These are phyloP conservation scores for Steinernema khuongi DNA, from an alignment of 1,140 invertebrate genomes.

Conservation along the genomic window DNA sequence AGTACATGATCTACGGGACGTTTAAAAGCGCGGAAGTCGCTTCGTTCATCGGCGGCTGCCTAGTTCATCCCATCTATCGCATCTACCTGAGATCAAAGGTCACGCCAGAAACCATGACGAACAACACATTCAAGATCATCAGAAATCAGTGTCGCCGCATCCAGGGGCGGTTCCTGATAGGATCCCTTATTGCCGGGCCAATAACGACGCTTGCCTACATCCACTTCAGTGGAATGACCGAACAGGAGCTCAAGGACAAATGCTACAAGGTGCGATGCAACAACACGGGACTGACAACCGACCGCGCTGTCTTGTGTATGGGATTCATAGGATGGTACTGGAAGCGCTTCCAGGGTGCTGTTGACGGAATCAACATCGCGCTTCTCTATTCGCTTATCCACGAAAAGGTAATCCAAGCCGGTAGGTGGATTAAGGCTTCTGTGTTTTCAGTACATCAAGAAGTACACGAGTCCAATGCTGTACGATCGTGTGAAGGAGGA, in stretches of 20 bases:
- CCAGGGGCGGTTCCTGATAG: constrained; percentile 48
- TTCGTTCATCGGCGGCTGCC: constrained; percentile 39
- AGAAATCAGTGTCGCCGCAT: constrained; percentile 38
- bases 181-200: constrained; percentile 40
- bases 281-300: constrained; percentile 30
- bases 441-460: constrained; percentile 23
- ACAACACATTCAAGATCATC: constrained; percentile 50
- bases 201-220: constrained; percentile 30
- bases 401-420: constrained; percentile 24
- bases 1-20: constrained; percentile 45
- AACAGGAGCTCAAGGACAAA: constrained; percentile 33
- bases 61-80: constrained; percentile 50
- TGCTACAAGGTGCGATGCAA: constrained; percentile 48
- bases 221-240: constrained; percentile 26
- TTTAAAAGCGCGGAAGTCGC: constrained; percentile 45
- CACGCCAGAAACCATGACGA: constrained; percentile 49
- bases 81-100: constrained; percentile 40
- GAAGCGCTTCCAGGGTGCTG: constrained; percentile 53
- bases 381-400: constrained; percentile 42
- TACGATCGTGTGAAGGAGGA: not conserved
- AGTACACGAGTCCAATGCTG: not conserved
- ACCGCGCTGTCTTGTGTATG: constrained; percentile 36
- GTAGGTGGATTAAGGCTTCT: too few species aligned
- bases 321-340: constrained; percentile 55
- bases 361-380: constrained; percentile 52